These are phyloP conservation scores for Alsophila aescularia DNA, from an alignment of 2,888 invertebrate species.

Conservation along the genomic window DNA sequence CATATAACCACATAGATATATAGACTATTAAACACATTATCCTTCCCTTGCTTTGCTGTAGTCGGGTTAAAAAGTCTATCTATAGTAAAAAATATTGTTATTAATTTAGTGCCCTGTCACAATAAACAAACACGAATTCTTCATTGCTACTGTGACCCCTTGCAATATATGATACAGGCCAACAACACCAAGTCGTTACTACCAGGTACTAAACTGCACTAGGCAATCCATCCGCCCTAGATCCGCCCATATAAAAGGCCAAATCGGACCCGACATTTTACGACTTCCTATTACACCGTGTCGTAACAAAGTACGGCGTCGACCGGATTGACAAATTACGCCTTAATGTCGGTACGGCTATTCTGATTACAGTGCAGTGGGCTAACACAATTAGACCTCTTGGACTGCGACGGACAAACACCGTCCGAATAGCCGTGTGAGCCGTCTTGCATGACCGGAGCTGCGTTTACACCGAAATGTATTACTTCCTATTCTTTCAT, in stretches of 20 bases:
- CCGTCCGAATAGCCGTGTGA: slow-evolving; percentile 1
- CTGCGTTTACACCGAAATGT: slow-evolving; percentile 11
- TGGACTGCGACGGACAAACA: slow-evolving; percentile 19
- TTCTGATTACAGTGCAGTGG: slow-evolving; percentile 10
- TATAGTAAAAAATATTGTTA: no score
- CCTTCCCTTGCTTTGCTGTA: no score
- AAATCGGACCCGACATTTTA: slow-evolving; percentile 6
- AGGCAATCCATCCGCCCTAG: not conserved
- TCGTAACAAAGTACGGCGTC: not conserved
- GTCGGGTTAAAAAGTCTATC: no score
- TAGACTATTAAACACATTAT: no score
- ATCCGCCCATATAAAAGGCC: not conserved
- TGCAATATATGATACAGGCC: no score
- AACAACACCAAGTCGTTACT: not conserved
- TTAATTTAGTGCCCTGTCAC: no score
- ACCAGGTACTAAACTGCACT: not conserved
- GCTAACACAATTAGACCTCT: slow-evolving; percentile 18
- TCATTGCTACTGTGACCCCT: no score
- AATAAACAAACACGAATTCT: no score
- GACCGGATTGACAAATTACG: slow-evolving; percentile 12
- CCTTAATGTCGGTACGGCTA: slow-evolving; percentile 10
- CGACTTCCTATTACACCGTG: slow-evolving; percentile 1
- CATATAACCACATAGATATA: no score
- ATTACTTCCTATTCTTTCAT: not conserved
- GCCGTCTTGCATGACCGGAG: slow-evolving; percentile 13